A percentile compares a stretch with the other conserved stretches of the same genome.
Conservation (phyloP, 2,113 vertebrate species). For the Nycticorax nycticorax region DNA sequence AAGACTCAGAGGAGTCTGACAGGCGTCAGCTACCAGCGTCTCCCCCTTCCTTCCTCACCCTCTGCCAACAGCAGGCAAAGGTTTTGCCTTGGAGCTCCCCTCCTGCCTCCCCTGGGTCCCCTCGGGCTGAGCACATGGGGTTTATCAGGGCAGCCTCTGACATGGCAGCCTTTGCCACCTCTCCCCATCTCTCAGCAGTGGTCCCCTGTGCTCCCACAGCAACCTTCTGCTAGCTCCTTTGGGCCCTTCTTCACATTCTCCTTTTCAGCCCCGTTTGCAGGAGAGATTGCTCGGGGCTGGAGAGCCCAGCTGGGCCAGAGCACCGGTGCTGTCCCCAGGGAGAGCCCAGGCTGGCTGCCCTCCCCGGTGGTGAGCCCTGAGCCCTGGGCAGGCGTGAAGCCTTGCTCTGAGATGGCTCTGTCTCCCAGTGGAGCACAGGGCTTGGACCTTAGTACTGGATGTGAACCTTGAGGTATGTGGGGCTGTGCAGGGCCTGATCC, state of each 20-base stretch:
- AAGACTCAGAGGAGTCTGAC: background rate
- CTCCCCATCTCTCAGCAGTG: rapidly evolving
- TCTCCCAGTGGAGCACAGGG: background rate
- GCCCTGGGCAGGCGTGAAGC: background rate
- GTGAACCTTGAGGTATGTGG: background rate
- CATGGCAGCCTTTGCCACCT: background rate
- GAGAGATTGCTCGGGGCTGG: background rate
- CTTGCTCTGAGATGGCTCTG: background rate
- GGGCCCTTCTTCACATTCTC: background rate
- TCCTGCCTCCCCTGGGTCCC: background rate
- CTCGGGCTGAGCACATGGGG: background rate
- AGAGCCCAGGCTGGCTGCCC: background rate
- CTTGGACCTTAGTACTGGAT: background rate
- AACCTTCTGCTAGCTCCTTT: background rate
- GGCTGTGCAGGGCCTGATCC: background rate
- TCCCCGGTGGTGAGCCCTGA: background rate
- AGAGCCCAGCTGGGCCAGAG: background rate
- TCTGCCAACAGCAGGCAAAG: background rate
- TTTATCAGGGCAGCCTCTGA: background rate
- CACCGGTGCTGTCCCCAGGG: background rate
- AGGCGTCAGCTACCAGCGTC: background rate
- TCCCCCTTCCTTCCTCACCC: background rate
- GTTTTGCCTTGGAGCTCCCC: background rate
- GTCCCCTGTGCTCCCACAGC: background rate
- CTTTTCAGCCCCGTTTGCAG: background rate